A percentile compares a stretch with the other conserved stretches of the same genome.
Conservation (phyloP, 2,888 invertebrate species). For the Nomada ferruginata region DNA sequence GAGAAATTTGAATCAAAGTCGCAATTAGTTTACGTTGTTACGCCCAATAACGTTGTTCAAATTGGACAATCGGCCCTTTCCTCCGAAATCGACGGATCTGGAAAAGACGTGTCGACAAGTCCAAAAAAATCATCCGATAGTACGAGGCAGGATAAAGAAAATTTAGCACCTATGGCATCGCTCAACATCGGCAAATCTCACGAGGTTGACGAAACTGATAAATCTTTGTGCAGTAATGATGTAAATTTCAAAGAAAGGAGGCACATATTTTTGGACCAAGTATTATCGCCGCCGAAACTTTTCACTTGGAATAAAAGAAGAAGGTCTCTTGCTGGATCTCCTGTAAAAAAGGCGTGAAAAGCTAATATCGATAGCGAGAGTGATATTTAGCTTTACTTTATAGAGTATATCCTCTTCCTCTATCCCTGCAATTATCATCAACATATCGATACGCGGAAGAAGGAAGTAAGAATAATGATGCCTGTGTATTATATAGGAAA, state of each 20-base stretch:
- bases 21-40: conserved; percentile 67
- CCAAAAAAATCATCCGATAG: conserved; percentile 61
- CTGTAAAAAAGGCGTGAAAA: conserved; percentile 52
- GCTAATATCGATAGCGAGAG: neutral
- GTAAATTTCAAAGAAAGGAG: conserved; percentile 85
- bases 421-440: neutral
- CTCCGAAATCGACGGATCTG: conserved; percentile 19
- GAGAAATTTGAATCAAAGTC: conserved; percentile 87
- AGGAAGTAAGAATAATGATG: neutral
- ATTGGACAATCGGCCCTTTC: conserved; percentile 24
- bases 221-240: conserved; percentile 55
- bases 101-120: conserved; percentile 24
- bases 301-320: conserved; percentile 82
- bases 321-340: conserved; percentile 66
- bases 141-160: conserved; percentile 76
- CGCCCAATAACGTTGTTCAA: conserved; percentile 50
- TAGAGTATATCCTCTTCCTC: conserved; percentile 6
- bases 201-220: conserved; percentile 61
- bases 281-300: conserved; percentile 86
- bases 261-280: conserved; percentile 86
- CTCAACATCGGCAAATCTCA: conserved; percentile 42
- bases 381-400: conserved; percentile 48
- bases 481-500: too few relatives aligned
- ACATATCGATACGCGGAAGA: neutral
- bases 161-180: conserved; percentile 72